Evolutionary conservation across 2,797 vertebrate genomes (phyloP).

Genomic region (Trematomus bernacchii): DNA sequence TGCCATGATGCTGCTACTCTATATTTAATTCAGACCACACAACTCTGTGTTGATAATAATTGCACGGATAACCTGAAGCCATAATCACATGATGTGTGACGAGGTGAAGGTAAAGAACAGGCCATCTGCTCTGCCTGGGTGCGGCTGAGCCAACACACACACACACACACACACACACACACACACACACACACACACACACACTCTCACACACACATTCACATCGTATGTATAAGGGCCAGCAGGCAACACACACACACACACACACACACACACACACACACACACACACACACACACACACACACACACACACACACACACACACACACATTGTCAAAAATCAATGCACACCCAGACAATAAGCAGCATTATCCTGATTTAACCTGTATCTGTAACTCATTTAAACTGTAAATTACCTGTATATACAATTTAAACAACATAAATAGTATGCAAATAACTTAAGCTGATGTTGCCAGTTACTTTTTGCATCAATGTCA

Average conservation of each 20-base stretch:
- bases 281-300: slow-evolving; percentile 13
- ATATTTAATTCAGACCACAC: slow-evolving; percentile 64
- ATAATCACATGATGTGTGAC: slow-evolving; percentile 74
- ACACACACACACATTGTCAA: neutral
- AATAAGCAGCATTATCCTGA: slow-evolving; percentile 18
- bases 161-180: slow-evolving; percentile 16
- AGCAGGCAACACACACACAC: slow-evolving; percentile 20
- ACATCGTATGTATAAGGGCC: neutral
- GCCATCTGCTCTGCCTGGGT: slow-evolving; percentile 63
- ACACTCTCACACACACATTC: slow-evolving; percentile 17
- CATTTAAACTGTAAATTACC: slow-evolving; percentile 6
- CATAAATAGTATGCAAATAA: neutral
- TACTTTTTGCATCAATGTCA: neutral
- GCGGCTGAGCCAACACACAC: slow-evolving; percentile 33
- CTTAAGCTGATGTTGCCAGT: slow-evolving; percentile 8
- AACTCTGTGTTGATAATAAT: slow-evolving; percentile 61
- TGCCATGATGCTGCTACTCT: slow-evolving; percentile 50
- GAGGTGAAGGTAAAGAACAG: slow-evolving; percentile 59
- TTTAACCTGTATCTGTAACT: neutral
- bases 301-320: slow-evolving; percentile 4
- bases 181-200: slow-evolving; percentile 18
- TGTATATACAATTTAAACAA: slow-evolving; percentile 8
- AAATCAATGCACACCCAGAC: neutral
- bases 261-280: slow-evolving; percentile 5
- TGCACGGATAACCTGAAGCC: slow-evolving; percentile 65